Evolutionary conservation across 1,140 invertebrate genomes (phyloP).

Genomic region (Periplaneta americana): DNA sequence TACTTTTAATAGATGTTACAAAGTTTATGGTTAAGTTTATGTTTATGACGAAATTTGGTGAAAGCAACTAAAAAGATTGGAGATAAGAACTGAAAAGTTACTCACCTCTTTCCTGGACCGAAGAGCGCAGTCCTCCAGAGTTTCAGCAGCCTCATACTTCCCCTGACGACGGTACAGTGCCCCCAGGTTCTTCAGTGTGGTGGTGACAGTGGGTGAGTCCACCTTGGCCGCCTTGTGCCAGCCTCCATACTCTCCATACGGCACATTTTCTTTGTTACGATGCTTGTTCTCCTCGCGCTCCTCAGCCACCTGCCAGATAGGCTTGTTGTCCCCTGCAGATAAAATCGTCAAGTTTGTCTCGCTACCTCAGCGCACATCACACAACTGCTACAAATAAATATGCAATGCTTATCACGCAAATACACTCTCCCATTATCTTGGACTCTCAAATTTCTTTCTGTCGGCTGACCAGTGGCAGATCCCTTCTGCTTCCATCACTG

Average conservation of each 20-base stretch:
- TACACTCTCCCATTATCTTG: no score
- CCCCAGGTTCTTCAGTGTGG: slow-evolving; percentile 94
- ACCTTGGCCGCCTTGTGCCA: slow-evolving; percentile 99
- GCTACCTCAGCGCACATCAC: no score
- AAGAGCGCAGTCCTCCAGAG: slow-evolving; percentile 94
- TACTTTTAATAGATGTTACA: slow-evolving; percentile 19
- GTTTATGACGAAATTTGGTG: no score
- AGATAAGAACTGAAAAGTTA: not conserved
- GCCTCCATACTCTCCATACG: slow-evolving; percentile 91
- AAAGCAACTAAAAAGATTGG: not conserved
- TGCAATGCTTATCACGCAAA: no score
- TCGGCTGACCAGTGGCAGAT: no score
- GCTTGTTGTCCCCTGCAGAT: slow-evolving; percentile 88
- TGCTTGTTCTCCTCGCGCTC: slow-evolving; percentile 94
- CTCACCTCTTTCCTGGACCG: slow-evolving; percentile 86
- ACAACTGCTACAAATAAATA: no score
- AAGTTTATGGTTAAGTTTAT: slow-evolving; percentile 18
- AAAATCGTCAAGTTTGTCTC: no score
- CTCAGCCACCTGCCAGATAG: slow-evolving; percentile 97
- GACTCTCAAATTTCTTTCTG: no score
- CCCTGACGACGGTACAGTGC: slow-evolving; percentile 96
- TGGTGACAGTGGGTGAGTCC: slow-evolving; percentile 95
- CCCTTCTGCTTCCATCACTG: no score
- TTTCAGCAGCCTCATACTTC: slow-evolving; percentile 98
- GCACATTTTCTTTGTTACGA: slow-evolving; percentile 83